phyloP scores from a whole-genome alignment of 2,797 vertebrate genomes.

The Chloroceryle amazona region DNA sequence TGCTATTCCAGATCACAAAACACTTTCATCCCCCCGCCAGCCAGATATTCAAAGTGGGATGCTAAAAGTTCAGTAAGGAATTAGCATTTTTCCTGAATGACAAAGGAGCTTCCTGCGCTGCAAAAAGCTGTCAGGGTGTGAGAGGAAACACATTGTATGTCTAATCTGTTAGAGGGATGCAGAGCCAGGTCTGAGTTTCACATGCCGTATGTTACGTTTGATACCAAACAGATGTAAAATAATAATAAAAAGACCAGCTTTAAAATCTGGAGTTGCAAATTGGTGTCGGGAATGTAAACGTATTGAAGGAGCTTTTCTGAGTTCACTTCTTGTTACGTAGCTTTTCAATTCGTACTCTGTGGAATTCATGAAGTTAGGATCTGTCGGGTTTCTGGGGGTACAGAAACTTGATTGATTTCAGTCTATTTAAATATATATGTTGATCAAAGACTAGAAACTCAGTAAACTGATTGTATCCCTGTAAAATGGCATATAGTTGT shows the following conservation, averaged over 20 bases:
- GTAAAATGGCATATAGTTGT: background rate
- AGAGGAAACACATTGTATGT: constrained; percentile 33
- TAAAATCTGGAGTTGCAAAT: background rate
- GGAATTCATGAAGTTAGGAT: background rate
- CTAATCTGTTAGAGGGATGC: background rate
- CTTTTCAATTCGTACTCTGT: background rate
- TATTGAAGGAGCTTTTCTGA: background rate
- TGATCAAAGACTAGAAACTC: background rate
- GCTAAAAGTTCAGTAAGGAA: constrained; percentile 63
- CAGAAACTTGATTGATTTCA: background rate
- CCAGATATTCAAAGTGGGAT: constrained; percentile 36
- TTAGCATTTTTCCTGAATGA: constrained; percentile 65
- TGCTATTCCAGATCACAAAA: constrained; percentile 59
- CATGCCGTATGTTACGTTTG: background rate
- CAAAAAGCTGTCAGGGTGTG: constrained; percentile 57
- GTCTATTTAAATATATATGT: background rate
- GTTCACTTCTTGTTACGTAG: background rate
- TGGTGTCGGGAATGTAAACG: background rate
- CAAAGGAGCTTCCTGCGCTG: constrained; percentile 48
- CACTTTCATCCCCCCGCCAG: constrained; percentile 22
- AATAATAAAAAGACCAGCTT: background rate
- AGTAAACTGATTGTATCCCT: background rate
- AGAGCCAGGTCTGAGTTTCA: constrained; percentile 15
- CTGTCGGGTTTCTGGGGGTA: background rate
- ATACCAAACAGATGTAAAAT: background rate